These are phyloP conservation scores for Rhopilema esculentum DNA, from an alignment of 30 jellyfish, hydroid and myxozoan genomes.

Conservation along the genomic window DNA sequence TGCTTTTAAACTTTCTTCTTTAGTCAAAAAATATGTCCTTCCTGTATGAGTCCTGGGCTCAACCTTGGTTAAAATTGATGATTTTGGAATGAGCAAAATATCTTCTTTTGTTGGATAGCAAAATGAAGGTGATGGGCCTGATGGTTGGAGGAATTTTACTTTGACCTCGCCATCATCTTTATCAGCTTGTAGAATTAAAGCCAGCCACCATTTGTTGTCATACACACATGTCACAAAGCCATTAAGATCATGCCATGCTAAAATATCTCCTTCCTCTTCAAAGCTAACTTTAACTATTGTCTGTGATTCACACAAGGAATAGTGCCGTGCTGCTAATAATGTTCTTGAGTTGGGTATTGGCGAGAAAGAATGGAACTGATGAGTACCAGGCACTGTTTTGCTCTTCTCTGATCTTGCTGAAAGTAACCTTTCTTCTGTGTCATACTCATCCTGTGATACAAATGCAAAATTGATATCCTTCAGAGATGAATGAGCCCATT, in stretches of 20 bases:
- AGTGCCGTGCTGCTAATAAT: neutral
- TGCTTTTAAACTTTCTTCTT: no score
- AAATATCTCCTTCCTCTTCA: neutral
- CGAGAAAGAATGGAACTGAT: constrained; percentile 16
- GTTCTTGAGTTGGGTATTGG: constrained; percentile 28
- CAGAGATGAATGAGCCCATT: constrained; percentile 18
- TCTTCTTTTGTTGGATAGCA: constrained; percentile 26
- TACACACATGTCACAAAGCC: constrained; percentile 53
- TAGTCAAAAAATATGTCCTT: no score
- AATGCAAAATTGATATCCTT: constrained; percentile 12
- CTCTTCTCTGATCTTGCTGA: constrained; percentile 1
- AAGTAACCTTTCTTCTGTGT: constrained; percentile 5
- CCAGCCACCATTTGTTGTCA: constrained; percentile 56
- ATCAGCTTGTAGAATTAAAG: neutral
- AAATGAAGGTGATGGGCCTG: constrained; percentile 54
- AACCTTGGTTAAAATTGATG: no score
- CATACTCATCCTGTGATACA: neutral
- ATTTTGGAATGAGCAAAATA: no score
- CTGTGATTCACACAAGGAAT: constrained; percentile 18
- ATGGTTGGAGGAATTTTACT: constrained; percentile 37
- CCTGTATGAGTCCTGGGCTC: no score
- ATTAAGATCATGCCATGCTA: neutral
- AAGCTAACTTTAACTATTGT: neutral
- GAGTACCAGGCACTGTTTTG: constrained; percentile 41
- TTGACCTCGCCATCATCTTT: constrained; percentile 2